phyloP scores from a whole-genome alignment of 1,140 invertebrate genomes.

The Portunus trituberculatus region DNA sequence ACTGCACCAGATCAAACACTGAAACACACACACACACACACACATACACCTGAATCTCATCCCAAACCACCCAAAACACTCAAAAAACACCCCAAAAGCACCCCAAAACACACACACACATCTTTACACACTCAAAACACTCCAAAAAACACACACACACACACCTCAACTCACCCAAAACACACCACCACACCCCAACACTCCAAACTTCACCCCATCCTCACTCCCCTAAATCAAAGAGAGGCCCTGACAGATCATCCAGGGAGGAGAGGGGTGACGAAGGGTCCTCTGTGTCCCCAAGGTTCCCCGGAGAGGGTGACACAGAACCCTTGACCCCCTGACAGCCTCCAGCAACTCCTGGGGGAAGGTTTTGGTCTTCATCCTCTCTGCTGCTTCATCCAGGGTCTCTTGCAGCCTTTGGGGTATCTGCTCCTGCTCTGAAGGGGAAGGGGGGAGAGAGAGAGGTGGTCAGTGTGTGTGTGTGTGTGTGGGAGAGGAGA shows the following conservation, averaged over 20 bases:
- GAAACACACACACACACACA: neutral
- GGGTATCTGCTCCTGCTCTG: neutral
- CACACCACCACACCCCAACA: neutral
- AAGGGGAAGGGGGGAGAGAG: no score
- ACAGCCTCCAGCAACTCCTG: neutral
- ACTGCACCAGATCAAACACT: no score
- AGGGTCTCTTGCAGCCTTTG: neutral
- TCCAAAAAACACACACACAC: no score
- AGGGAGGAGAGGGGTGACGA: neutral
- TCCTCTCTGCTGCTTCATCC: neutral
- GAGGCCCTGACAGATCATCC: neutral
- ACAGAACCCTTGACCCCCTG: neutral
- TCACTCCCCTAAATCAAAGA: neutral
- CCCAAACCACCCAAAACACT: neutral
- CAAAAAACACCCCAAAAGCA: no score
- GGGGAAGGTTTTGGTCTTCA: neutral
- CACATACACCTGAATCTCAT: neutral
- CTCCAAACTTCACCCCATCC: neutral
- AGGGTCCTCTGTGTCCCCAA: no score
- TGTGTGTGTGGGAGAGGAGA: no score
- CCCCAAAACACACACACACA: no score
- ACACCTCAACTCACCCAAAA: no score
- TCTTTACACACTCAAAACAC: no score
- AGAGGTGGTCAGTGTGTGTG: no score
- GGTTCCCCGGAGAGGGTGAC: no score